Percentiles rank a stretch among this genome's conserved stretches.
These are phyloP conservation scores for Phymatocera aterrima DNA, from an alignment of 2,888 invertebrate species.

Conservation along the genomic window DNA sequence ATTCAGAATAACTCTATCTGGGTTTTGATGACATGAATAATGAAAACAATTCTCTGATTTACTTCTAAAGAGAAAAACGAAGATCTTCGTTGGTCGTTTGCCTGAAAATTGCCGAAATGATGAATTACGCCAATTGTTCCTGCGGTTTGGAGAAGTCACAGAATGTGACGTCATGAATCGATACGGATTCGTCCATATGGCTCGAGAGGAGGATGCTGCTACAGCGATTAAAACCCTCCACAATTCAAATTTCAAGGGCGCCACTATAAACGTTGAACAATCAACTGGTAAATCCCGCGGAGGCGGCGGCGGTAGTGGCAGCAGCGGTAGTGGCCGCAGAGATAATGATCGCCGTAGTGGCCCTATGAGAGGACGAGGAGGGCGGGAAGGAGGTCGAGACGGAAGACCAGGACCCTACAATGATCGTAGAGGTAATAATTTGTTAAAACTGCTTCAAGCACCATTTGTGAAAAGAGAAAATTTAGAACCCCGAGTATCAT, in stretches of 20 bases:
- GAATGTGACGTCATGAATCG: conserved; percentile 97
- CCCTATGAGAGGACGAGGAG: conserved; percentile 77
- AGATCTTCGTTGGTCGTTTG: conserved; percentile 96
- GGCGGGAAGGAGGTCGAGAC: conserved; percentile 74
- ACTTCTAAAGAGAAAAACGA: conserved; percentile 80
- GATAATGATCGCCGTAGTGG: conserved; percentile 77
- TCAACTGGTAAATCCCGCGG: conserved; percentile 86
- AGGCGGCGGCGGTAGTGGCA: conserved; percentile 76
- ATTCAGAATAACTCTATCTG: neutral
- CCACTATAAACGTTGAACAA: conserved; percentile 89
- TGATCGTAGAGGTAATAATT: conserved; percentile 69
- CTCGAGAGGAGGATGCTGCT: conserved; percentile 87
- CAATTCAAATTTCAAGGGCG: conserved; percentile 89
- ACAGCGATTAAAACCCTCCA: conserved; percentile 89
- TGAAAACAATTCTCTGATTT: neutral
- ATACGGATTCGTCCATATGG: conserved; percentile 96
- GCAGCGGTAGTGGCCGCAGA: conserved; percentile 74
- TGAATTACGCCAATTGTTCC: conserved; percentile 89
- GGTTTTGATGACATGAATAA: conserved; percentile 37
- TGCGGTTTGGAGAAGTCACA: conserved; percentile 90
- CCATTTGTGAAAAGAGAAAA: neutral
- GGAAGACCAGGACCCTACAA: conserved; percentile 73
- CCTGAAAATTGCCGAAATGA: conserved; percentile 90
- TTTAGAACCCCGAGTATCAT: neutral
- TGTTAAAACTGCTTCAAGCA: neutral